Conservation (phyloP, 1,140 invertebrate genomes). For the Hyphantria cunea region DNA sequence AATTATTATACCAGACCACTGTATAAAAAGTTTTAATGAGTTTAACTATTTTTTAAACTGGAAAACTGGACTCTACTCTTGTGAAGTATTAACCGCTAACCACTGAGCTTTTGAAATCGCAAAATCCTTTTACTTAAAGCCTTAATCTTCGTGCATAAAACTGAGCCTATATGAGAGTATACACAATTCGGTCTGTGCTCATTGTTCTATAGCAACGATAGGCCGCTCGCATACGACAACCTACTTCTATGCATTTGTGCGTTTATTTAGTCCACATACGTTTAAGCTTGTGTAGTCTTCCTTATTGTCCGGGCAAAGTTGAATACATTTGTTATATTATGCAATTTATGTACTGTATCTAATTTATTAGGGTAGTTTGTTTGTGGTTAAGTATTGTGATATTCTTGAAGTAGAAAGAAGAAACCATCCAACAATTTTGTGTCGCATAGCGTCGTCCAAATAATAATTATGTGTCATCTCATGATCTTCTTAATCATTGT, state of each 20-base stretch:
- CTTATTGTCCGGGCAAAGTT: conserved; percentile 18
- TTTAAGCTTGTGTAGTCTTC: conserved; percentile 15
- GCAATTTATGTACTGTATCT: conserved; percentile 19
- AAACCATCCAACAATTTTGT: background rate
- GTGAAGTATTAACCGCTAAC: too few relatives aligned
- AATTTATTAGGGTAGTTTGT: conserved; percentile 14
- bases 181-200: conserved; percentile 28
- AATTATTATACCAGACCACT: too few relatives aligned
- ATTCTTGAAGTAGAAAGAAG: background rate
- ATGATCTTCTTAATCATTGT: background rate
- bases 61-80: too few relatives aligned
- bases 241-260: conserved; percentile 1
- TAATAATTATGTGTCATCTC: background rate
- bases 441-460: background rate
- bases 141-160: conserved; percentile 21
- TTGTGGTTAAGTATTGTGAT: background rate
- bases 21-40: too few relatives aligned
- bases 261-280: conserved; percentile 5
- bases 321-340: conserved; percentile 21
- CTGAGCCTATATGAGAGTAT: conserved; percentile 26
- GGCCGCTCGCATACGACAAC: conserved; percentile 17
- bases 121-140: background rate
- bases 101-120: background rate
- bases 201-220: conserved; percentile 32
- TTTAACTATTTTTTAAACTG: too few relatives aligned